Evolutionary conservation across 2,888 invertebrate species (phyloP), one percentile per base, ranked within the genome.

Genomic region (Caenorhabditis sp.): DNA sequence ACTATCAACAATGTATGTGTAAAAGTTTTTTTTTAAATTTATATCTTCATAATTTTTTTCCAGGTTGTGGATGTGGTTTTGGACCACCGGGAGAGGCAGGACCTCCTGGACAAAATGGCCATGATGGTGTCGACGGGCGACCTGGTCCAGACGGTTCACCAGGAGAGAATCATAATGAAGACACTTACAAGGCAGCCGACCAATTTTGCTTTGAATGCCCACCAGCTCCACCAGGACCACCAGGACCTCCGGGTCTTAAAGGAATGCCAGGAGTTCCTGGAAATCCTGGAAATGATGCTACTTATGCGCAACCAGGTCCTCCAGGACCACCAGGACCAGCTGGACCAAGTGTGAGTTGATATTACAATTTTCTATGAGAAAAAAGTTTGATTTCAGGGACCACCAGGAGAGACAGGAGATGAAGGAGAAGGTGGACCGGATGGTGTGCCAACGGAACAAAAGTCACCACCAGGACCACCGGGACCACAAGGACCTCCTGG

Each of bases 1-100:
- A 43, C 25, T 74, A 54, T 36, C 59, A 75, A n/a, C 67, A 70
- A 67, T 74, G 74, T 74, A 26, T 49, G 53, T 23, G n/a, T 23
- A 10, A 8, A 50, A 5, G 5, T 23, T 10, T 2, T 5, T 26
- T 20, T 27, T 25, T 36, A 5, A 36, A n/a, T n/a, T n/a, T n/a
- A n/a, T n/a, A 21, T 23, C 8, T 25, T 57, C n/a, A 49, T n/a
- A 14, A 21, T 38, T 1, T 3, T n/a, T 27, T 58, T 76, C 58
- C 38, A 83, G 83, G 83, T 52, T 83, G 83, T 49, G 83, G 83
- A 8, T 83, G 83, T 63, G 78, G 80, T 5, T 72, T 81, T 25
- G 83, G 83, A 21, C 66, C 80, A 20, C 82, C 82, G 0, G 82
- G 82, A 59, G 67, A 72, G 38, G 63, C 76, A 3, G 82, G 82